Evolutionary conservation across 2,888 invertebrate genomes (phyloP).

Genomic region (Athetis lepigone): DNA sequence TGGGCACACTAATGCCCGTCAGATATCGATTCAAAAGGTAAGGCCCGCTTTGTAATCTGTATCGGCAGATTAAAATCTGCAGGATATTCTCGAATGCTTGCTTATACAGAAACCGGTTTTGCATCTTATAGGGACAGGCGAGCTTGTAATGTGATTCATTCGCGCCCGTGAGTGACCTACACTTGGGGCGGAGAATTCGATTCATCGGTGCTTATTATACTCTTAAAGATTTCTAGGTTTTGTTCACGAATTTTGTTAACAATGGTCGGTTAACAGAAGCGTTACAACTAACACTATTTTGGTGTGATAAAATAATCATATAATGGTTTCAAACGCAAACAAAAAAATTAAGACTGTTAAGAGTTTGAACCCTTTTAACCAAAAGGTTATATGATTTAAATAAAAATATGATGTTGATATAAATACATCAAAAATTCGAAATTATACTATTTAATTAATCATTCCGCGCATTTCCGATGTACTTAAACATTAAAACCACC

Average conservation of each 20-base stretch:
- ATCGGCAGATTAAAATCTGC: constrained; percentile 39
- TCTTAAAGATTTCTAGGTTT: neutral
- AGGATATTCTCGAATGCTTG: constrained; percentile 1
- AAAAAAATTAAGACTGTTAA: too few species aligned
- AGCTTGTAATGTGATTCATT: constrained; percentile 24
- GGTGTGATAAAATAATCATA: too few species aligned
- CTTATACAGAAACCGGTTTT: constrained; percentile 25
- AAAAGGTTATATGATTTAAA: too few species aligned
- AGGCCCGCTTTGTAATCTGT: constrained; percentile 24
- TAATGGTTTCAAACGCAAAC: too few species aligned
- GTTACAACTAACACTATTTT: too few species aligned
- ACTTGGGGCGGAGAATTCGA: neutral
- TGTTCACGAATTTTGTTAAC: too few species aligned
- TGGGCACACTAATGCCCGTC: neutral
- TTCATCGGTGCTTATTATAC: constrained; percentile 15
- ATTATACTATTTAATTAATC: neutral
- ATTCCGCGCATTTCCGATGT: neutral
- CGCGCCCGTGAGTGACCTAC: constrained; percentile 38
- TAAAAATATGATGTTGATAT: too few species aligned
- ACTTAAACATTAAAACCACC: constrained; percentile 20
- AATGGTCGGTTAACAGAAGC: too few species aligned
- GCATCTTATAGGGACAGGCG: neutral
- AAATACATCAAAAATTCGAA: too few species aligned
- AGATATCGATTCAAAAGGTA: constrained; percentile 20
- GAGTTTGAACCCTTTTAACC: too few species aligned